Percentiles rank a stretch among this genome's conserved stretches.
Conservation (phyloP, 23 tunicate genomes). For the Trididemnum nubilum region DNA sequence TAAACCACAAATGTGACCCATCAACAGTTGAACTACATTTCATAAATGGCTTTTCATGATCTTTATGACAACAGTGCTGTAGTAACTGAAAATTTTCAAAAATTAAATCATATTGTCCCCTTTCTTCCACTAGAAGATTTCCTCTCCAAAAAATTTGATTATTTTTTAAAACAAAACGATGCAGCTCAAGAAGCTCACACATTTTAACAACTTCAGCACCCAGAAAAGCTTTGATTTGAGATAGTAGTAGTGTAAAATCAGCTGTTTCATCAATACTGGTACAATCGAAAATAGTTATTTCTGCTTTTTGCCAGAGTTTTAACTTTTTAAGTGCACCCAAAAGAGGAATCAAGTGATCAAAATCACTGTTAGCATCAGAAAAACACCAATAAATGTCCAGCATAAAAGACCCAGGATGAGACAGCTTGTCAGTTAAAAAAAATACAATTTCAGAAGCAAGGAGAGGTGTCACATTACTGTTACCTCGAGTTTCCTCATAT, state of each 20-base stretch:
- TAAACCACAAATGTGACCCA: slow-evolving; percentile 30
- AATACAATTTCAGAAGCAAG: slow-evolving; percentile 18
- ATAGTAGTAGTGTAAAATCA: too few relatives aligned
- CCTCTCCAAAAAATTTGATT: slow-evolving; percentile 29
- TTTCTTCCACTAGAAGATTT: too few relatives aligned
- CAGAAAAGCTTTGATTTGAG: too few relatives aligned
- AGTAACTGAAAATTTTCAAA: not conserved
- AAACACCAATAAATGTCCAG: slow-evolving; percentile 30
- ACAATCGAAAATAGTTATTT: not conserved
- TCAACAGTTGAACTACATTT: not conserved
- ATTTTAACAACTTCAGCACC: not conserved
- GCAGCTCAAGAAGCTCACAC: not conserved
- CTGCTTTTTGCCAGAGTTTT: slow-evolving; percentile 60
- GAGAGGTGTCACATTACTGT: not conserved
- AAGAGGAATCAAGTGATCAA: slow-evolving; percentile 15
- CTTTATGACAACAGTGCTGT: not conserved
- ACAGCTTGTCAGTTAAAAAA: slow-evolving; percentile 16
- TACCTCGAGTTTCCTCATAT: not conserved
- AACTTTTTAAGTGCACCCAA: slow-evolving; percentile 62
- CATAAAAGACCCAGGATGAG: slow-evolving; percentile 34
- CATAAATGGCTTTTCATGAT: not conserved
- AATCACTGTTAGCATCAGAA: not conserved
- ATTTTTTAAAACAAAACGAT: not conserved
- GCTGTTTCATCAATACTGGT: too few relatives aligned
- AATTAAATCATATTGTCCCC: too few relatives aligned